These are phyloP conservation scores for Calliphora vomitoria DNA, from an alignment of 2,888 invertebrate species.

Conservation along the genomic window DNA sequence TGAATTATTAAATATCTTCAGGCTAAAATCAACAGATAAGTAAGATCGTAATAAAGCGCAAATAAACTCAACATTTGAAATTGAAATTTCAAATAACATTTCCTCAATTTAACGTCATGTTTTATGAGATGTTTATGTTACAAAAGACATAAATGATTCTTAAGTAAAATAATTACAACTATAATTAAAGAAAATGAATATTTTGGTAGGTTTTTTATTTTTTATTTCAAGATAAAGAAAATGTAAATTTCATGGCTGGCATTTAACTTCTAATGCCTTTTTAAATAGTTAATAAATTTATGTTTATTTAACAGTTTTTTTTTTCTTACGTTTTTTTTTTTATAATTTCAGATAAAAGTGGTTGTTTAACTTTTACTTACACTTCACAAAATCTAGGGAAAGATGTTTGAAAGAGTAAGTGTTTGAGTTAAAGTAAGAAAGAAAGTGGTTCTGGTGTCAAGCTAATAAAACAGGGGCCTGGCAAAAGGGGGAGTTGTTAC, in stretches of 20 bases:
- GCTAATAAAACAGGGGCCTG: slow-evolving; percentile 5
- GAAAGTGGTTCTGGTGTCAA: slow-evolving; percentile 56
- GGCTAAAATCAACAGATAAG: slow-evolving; percentile 7
- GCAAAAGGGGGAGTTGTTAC: slow-evolving; percentile 5
- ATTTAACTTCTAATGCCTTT: slow-evolving; percentile 19
- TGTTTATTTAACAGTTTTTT: background rate
- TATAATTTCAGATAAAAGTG: slow-evolving; percentile 26
- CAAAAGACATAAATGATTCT: slow-evolving; percentile 15
- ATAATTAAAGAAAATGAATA: background rate
- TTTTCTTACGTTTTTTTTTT: background rate
- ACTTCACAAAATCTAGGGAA: background rate
- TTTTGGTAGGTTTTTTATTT: background rate
- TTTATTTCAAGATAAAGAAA: background rate
- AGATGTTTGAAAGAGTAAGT: slow-evolving; percentile 18
- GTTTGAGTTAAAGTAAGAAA: slow-evolving; percentile 43
- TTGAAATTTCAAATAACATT: slow-evolving; percentile 7
- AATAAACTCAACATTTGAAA: background rate
- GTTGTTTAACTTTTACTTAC: slow-evolving; percentile 56
- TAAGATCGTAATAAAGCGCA: background rate
- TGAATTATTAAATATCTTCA: slow-evolving; percentile 4
- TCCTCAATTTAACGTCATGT: slow-evolving; percentile 28
- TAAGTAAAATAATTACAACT: slow-evolving; percentile 21
- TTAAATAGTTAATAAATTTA: slow-evolving; percentile 17
- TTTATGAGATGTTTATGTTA: slow-evolving; percentile 23
- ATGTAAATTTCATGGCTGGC: background rate